A percentile compares a stretch with the other conserved stretches of the same genome.
Evolutionary conservation across 1,140 invertebrate species (phyloP).

Genomic region (Tetranychus cinnabarinus): DNA sequence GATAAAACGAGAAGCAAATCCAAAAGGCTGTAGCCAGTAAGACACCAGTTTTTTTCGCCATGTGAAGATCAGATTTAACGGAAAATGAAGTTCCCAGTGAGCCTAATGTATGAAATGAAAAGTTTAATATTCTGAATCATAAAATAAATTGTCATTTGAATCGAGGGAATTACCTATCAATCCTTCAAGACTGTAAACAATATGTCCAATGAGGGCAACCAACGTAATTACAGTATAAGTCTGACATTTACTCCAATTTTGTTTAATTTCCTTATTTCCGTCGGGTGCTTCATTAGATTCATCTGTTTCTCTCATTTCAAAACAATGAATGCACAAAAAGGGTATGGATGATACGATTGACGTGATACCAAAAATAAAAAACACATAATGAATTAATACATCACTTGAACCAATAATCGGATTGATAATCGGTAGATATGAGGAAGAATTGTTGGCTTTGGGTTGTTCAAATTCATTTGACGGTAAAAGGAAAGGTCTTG

Average conservation of each 20-base stretch:
- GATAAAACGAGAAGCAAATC: background rate
- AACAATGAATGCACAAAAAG: background rate
- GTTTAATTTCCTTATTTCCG: background rate
- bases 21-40: background rate
- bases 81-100: background rate
- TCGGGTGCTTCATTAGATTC: too few relatives aligned
- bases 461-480: background rate
- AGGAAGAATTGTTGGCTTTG: background rate
- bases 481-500: conserved; percentile 22
- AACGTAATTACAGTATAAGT: background rate
- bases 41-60: background rate
- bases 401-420: background rate
- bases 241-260: background rate
- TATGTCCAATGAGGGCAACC: background rate
- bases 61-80: background rate
- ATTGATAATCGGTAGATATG: background rate
- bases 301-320: background rate
- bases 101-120: background rate
- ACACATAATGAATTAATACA: background rate
- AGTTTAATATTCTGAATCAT: background rate
- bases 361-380: background rate
- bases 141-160: background rate
- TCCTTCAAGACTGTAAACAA: background rate
- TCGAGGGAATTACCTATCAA: background rate
- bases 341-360: background rate